Percentiles rank a stretch among this genome's conserved stretches.
phyloP scores from a whole-genome alignment of 2,113 vertebrate species.

The Triplophysa tibetana region DNA sequence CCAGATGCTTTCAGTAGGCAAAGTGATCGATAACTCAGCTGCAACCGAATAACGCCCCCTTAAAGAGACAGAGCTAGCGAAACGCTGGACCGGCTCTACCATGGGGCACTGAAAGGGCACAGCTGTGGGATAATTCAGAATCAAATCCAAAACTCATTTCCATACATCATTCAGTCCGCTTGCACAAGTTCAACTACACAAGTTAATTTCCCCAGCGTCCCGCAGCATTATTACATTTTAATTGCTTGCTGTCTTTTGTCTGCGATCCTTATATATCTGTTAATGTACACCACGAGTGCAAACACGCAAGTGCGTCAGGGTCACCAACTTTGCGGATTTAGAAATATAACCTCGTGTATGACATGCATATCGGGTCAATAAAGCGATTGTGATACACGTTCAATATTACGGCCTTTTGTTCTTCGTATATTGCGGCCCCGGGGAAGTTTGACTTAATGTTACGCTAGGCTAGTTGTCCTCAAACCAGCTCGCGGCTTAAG shows the following conservation, averaged over 20 bases:
- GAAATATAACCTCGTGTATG: neutral
- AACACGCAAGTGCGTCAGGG: neutral
- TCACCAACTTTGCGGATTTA: neutral
- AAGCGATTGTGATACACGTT: neutral
- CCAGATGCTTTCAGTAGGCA: neutral
- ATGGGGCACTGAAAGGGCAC: slow-evolving; percentile 38
- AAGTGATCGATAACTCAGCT: neutral
- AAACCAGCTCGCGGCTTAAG: neutral
- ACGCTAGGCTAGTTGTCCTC: neutral
- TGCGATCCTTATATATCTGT: slow-evolving; percentile 5
- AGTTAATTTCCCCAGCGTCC: slow-evolving; percentile 43
- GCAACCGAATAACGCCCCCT: neutral
- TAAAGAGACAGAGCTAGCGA: neutral
- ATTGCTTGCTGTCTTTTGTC: slow-evolving; percentile 27
- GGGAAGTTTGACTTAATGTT: neutral
- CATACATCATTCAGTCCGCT: slow-evolving; percentile 19
- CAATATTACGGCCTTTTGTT: slow-evolving; percentile 4
- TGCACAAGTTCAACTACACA: slow-evolving; percentile 21
- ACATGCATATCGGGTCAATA: neutral
- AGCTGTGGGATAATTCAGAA: slow-evolving; percentile 17
- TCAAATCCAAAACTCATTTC: slow-evolving; percentile 31
- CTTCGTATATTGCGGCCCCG: neutral
- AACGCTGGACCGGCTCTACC: neutral
- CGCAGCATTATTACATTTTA: slow-evolving; percentile 37
- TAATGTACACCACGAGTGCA: neutral